These are phyloP conservation scores for Notamacropus eugenii DNA, from an alignment of 2,797 vertebrate genomes.

Conservation along the genomic window DNA sequence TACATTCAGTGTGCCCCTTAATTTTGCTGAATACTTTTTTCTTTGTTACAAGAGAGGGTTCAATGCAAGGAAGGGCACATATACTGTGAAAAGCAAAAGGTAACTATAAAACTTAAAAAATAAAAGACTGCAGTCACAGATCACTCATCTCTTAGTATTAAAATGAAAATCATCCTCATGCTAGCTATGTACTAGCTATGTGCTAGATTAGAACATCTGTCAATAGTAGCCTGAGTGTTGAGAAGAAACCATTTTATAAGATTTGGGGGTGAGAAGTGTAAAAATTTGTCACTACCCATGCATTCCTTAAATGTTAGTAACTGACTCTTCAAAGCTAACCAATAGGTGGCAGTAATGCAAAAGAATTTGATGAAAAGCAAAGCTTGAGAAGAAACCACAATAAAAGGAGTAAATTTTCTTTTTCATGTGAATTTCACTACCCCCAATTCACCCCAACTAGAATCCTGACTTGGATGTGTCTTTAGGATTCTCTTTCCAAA, in stretches of 20 bases:
- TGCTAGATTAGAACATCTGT: background rate
- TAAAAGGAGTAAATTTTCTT: background rate
- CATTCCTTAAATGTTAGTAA: background rate
- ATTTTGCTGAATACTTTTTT: background rate
- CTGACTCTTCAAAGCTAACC: background rate
- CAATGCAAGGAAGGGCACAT: background rate
- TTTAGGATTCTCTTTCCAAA: background rate
- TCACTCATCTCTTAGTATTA: background rate
- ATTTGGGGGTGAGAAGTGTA: background rate
- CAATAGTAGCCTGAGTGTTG: background rate
- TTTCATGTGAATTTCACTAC: background rate
- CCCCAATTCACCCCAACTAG: background rate
- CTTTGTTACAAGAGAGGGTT: background rate
- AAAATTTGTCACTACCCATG: background rate
- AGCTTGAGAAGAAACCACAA: background rate
- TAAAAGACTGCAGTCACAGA: background rate
- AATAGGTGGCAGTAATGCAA: background rate
- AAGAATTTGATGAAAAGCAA: background rate
- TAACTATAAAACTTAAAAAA: background rate
- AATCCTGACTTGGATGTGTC: background rate
- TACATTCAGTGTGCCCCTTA: background rate
- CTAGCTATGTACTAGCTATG: background rate
- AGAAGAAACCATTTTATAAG: background rate
- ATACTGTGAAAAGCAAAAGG: background rate
- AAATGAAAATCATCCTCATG: background rate